phyloP scores from a whole-genome alignment of 2,113 vertebrate species.

The Neotoma lepida region DNA sequence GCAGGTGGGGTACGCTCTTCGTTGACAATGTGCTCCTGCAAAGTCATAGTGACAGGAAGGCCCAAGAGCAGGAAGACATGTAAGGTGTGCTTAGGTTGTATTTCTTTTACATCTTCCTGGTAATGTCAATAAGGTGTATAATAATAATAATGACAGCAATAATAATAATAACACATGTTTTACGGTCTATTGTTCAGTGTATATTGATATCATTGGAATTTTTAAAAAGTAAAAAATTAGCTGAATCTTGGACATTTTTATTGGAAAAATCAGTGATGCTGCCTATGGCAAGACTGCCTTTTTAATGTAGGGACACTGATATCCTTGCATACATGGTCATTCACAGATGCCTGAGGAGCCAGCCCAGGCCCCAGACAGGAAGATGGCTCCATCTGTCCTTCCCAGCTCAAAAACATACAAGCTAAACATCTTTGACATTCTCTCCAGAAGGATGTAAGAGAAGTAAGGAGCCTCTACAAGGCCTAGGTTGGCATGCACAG shows the following conservation, averaged over 20 bases:
- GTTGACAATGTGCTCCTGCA: not conserved
- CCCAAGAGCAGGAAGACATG: accelerated
- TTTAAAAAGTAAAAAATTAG: not conserved
- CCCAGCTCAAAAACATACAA: not conserved
- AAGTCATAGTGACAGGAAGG: not conserved
- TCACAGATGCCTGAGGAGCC: not conserved
- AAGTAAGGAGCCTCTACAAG: not conserved
- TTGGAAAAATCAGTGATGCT: not conserved
- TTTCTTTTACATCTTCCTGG: conserved; percentile 12
- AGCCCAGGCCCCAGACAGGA: not conserved
- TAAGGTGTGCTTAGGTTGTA: not conserved
- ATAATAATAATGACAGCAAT: not conserved
- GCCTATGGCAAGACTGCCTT: not conserved
- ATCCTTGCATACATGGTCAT: not conserved
- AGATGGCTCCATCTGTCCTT: not conserved
- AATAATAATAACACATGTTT: not conserved
- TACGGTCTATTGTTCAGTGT: not conserved
- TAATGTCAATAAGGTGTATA: not conserved
- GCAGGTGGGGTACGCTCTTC: not conserved
- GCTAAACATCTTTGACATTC: not conserved
- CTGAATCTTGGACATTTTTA: not conserved
- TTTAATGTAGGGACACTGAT: not conserved
- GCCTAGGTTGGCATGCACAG: not conserved
- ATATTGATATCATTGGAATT: not conserved
- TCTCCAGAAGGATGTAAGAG: not conserved